These are phyloP conservation scores for Microcebus tavaratra DNA, from an alignment of 2,113 vertebrate genomes.

Conservation along the genomic window DNA sequence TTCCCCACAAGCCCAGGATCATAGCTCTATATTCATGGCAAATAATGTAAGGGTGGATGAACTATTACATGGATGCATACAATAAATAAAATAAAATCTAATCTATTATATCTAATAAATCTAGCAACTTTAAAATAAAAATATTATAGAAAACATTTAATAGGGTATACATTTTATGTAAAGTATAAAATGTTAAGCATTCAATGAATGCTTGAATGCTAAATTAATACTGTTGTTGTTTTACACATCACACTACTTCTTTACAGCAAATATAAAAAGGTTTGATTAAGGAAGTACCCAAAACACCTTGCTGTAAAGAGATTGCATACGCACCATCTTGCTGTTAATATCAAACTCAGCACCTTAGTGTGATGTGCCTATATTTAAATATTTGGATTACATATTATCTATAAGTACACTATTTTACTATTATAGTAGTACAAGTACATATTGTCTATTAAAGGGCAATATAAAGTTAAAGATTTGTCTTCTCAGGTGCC, in stretches of 20 bases:
- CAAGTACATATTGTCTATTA: neutral
- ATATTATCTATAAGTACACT: neutral
- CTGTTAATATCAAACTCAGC: neutral
- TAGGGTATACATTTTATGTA: neutral
- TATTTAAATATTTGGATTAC: constrained; percentile 1
- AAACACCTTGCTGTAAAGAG: neutral
- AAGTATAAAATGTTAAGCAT: neutral
- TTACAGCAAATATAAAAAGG: neutral
- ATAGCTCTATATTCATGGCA: neutral
- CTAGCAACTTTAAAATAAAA: constrained; percentile 38
- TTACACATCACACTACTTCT: neutral
- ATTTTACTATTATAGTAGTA: neutral
- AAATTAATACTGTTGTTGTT: neutral
- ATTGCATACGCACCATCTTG: neutral
- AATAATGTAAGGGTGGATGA: neutral
- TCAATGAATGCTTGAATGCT: neutral
- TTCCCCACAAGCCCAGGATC: neutral
- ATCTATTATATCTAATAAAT: neutral
- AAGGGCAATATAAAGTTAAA: neutral
- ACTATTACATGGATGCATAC: neutral
- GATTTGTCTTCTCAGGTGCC: neutral
- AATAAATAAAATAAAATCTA: neutral
- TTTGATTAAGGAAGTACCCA: neutral
- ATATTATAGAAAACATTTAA: neutral
- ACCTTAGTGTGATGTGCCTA: neutral